Evolutionary conservation across 1,140 invertebrate species (phyloP).

Genomic region (Phthorimaea operculella): DNA sequence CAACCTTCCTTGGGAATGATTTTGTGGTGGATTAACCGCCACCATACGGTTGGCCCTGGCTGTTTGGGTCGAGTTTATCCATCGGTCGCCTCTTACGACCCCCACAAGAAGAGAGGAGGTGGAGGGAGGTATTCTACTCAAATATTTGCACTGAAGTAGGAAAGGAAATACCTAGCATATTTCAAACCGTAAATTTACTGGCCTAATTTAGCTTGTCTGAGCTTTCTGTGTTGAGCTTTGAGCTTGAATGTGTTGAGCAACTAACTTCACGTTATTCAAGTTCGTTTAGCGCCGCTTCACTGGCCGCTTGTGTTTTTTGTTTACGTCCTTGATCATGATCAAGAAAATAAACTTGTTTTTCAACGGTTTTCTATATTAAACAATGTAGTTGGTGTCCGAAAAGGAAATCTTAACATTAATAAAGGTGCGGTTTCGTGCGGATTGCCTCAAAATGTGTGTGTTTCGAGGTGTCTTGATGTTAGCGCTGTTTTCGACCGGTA

Average conservation of each 20-base stretch:
- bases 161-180: too few species aligned
- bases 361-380: slow-evolving; percentile 36
- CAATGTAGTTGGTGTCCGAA: slow-evolving; percentile 28
- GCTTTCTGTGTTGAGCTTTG: slow-evolving; percentile 36
- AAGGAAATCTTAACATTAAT: slow-evolving; percentile 24
- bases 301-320: slow-evolving; percentile 27
- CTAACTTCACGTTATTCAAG: slow-evolving; percentile 13
- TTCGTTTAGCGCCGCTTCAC: slow-evolving; percentile 18
- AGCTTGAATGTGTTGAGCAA: too few species aligned
- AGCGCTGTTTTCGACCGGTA: slow-evolving; percentile 43
- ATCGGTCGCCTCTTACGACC: too few species aligned
- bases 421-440: slow-evolving; percentile 27
- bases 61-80: too few species aligned
- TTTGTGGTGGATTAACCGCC: too few species aligned
- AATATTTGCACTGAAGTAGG: too few species aligned
- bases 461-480: slow-evolving; percentile 33
- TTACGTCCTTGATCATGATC: slow-evolving; percentile 18
- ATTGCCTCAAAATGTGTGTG: slow-evolving; percentile 43
- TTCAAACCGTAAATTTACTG: too few species aligned
- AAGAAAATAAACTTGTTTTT: slow-evolving; percentile 23
- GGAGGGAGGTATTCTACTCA: too few species aligned
- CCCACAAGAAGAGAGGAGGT: too few species aligned
- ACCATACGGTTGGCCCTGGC: too few species aligned
- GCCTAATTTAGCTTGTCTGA: too few species aligned
- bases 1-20: too few species aligned